Conservation (phyloP, 2,888 invertebrate genomes). For the Acleris sparsana region DNA sequence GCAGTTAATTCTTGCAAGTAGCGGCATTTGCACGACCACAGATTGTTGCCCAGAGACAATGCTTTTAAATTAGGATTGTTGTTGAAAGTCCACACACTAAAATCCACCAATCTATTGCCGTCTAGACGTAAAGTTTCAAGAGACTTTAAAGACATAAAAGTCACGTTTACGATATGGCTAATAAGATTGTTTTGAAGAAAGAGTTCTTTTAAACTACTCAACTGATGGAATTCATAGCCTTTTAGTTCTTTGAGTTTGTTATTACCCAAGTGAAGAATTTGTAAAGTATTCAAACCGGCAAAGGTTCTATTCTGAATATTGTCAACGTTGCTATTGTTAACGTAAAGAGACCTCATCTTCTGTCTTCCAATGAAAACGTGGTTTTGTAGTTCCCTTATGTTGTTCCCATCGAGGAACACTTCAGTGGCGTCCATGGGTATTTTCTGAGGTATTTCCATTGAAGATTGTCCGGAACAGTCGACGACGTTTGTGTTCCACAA, state of each 20-base stretch:
- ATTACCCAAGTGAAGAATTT: slow-evolving; percentile 92
- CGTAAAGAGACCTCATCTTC: slow-evolving; percentile 92
- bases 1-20: slow-evolving; percentile 92
- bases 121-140: slow-evolving; percentile 91
- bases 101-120: slow-evolving; percentile 91
- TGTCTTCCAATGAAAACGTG: slow-evolving; percentile 95
- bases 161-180: slow-evolving; percentile 90
- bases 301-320: slow-evolving; percentile 95
- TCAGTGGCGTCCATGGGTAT: slow-evolving; percentile 98
- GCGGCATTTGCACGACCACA: slow-evolving; percentile 95
- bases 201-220: slow-evolving; percentile 90
- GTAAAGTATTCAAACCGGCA: slow-evolving; percentile 90
- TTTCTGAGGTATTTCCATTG: slow-evolving; percentile 90
- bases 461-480: slow-evolving; percentile 92
- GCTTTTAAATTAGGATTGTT: slow-evolving; percentile 88
- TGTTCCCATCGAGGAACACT: slow-evolving; percentile 95
- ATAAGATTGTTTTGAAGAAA: slow-evolving; percentile 94
- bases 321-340: slow-evolving; percentile 93
- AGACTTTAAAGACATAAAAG: slow-evolving; percentile 90
- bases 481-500: slow-evolving; percentile 96
- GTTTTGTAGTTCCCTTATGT: slow-evolving; percentile 91
- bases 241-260: slow-evolving; percentile 91
- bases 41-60: slow-evolving; percentile 91
- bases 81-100: slow-evolving; percentile 90
- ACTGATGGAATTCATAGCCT: slow-evolving; percentile 93